These are phyloP conservation scores for Amazona vittata DNA, from an alignment of 2,113 vertebrate genomes.

Conservation along the genomic window DNA sequence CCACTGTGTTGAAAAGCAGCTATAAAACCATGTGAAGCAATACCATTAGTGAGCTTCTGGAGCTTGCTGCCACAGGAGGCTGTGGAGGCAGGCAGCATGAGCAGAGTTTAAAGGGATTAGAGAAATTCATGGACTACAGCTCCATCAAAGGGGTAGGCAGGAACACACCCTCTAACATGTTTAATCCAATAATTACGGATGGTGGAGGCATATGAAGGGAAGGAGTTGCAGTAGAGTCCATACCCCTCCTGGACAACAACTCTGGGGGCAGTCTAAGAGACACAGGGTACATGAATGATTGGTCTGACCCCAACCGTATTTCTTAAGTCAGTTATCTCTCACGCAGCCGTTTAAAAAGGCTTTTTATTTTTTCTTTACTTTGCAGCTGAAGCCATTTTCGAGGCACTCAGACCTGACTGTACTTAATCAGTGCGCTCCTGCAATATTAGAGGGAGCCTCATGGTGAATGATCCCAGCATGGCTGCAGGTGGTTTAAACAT, in stretches of 20 bases:
- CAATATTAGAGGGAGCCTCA: not conserved
- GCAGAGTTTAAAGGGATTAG: conserved; percentile 1
- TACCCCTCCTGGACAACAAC: not conserved
- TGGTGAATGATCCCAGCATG: not conserved
- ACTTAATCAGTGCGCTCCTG: not conserved
- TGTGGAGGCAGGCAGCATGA: not conserved
- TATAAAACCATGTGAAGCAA: not conserved
- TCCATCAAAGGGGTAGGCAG: not conserved
- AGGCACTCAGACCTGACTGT: not conserved
- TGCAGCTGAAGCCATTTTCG: not conserved
- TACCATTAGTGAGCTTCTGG: not conserved
- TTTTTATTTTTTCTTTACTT: not conserved
- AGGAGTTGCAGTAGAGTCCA: not conserved
- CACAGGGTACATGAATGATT: not conserved
- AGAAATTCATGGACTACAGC: not conserved
- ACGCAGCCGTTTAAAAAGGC: not conserved
- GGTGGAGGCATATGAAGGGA: not conserved
- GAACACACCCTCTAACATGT: not conserved
- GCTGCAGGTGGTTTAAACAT: not conserved
- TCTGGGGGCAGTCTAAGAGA: not conserved
- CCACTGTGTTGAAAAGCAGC: not conserved
- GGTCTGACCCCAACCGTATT: not conserved
- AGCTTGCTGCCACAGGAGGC: not conserved
- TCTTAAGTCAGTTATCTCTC: not conserved
- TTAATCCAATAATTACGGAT: not conserved